Evolutionary conservation across 2,888 invertebrate species (phyloP), one percentile per base, ranked within the genome.

Genomic region (Bombyx huttoni): DNA sequence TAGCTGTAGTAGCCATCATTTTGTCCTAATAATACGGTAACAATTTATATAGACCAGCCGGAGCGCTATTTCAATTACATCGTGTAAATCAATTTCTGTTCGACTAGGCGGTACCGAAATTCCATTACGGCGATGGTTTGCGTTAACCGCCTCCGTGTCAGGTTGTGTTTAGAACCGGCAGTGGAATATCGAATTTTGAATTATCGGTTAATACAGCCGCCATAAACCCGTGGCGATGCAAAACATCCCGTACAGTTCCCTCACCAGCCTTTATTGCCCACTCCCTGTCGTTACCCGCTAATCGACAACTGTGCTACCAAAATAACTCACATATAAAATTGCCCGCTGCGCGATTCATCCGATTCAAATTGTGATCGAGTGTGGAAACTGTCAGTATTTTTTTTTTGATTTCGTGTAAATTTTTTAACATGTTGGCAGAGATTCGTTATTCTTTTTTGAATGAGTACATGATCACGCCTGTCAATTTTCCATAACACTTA

Each of bases 231-330:
- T 75, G 76, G 79, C 84, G 80, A 83, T 85, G 82, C 85, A 82
- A 79, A 87, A 87, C 87, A 86, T 87, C 87, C 87, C 85, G 85
- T 81, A 71, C 78, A 59, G 73, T 69, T 71, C 73, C 74, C 75
- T 68, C 63, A 64, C 66, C 63, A 70, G 70, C 74, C 78, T 82
- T 85, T 85, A 87, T 78, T 73, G 66, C 81, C 61, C 65, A 63
- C 68, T 65, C 75, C 68, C 80, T 79, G 78, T 78, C 74, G 81
- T 76, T 83, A 77, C 77, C 76, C 79, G 80, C 84, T 85, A 85
- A 86, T 84, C 85, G 85, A 82, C 78, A 73, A 72, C 75, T 75
- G 75, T 73, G 78, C 78, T 78, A 83, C 86, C 75, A 78, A 85
- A 85, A 86, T 86, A 86, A 80, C 85, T 75, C 54, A 47, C 40